Evolutionary conservation across 2,888 invertebrate genomes (phyloP), one percentile per base, ranked within the genome.

Genomic region (Plagiodera versicolora): DNA sequence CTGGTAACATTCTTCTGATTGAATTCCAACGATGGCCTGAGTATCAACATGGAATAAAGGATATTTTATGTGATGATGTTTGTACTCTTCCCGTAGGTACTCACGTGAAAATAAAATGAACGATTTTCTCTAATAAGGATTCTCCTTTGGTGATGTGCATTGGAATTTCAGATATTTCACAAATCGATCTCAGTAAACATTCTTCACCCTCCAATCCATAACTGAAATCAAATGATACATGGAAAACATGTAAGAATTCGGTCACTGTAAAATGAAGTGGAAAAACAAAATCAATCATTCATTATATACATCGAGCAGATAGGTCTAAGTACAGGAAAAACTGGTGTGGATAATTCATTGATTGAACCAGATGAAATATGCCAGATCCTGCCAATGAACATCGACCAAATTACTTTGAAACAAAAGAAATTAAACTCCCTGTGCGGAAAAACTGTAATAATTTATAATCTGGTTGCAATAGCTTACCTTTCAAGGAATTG

Each of bases 51-150:
- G 28, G 9, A 28, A 28, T n/a, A n/a, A n/a, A n/a, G n/a, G n/a
- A n/a, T n/a, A n/a, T n/a, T n/a, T n/a, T n/a, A n/a, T n/a, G n/a
- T n/a, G n/a, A n/a, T n/a, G n/a, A n/a, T n/a, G n/a, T n/a, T n/a
- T n/a, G n/a, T n/a, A 24, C 24, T 24, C 24, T 24, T 24, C 6
- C 24, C 6, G 6, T 24, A 6, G 11, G 14, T 47, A 72, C 76
- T 73, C 71, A 78, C 78, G 77, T 77, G 53, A 79, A 74, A 9
- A 77, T 48, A 56, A 70, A 77, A 64, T 79, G 77, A 14, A 80
- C 77, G 35, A 81, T 77, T 46, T 75, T 74, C 62, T 82, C 81
- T 35, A 83, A 65, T 17, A 81, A 70, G 48, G 75, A 76, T 68
- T 82, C 80, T 44, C 76, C 67, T 17, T 74, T 70, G 24, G 70